Base-by-base conservation (phyloP, 2,888 invertebrate genomes). In the Drosophila limbata region DNA sequence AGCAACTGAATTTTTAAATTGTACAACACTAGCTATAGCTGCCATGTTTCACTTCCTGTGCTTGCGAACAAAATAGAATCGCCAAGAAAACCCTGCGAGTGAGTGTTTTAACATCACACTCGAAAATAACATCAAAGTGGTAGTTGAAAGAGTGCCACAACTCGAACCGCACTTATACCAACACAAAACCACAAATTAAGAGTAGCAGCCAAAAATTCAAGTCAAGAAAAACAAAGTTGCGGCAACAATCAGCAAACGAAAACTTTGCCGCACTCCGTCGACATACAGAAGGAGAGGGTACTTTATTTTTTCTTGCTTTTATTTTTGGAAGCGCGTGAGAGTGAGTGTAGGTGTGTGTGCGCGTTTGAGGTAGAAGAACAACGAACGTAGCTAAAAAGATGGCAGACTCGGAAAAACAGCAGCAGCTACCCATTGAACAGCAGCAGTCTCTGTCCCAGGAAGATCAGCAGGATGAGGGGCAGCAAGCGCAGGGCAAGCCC, bases 351-450 rank as follows among this genome's bases (percentile, higher is more conserved):
- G 72, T 69, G 67, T 66, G 57, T 57, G 76, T 73, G 69, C 63
- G 73, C 77, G 73, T 77, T 73, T 77, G 73, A 77, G 73, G 44
- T 5, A 70, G 11, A 69, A 72, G 48, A 78, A 70, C 80, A 77
- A 66, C 77, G 67, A 81, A 68, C 69, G 51, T 62, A 78, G 71
- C 70, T 72, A 61, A 17, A 81, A 84, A 90, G 89, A 98, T 98
- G 98, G 97, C 97, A 96, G 98, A 98, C 96, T 96, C 97, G 95
- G 97, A 97, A 81, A 88, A 84, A 63, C 79, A 84, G 71, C 94
- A 81, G 94, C 95, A 85, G 76, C 86, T 90, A 89, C 87, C 90
- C 81, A 84, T 89, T 80, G 90, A 91, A 95, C 93, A 95, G 94
- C 81, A 81, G 55, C 94, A 94, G 93, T 93, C 81, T 53, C 70